Evolutionary conservation across 2,888 invertebrate species (phyloP), one percentile per base, ranked within the genome.

Genomic region (Eubasilissa splendida): DNA sequence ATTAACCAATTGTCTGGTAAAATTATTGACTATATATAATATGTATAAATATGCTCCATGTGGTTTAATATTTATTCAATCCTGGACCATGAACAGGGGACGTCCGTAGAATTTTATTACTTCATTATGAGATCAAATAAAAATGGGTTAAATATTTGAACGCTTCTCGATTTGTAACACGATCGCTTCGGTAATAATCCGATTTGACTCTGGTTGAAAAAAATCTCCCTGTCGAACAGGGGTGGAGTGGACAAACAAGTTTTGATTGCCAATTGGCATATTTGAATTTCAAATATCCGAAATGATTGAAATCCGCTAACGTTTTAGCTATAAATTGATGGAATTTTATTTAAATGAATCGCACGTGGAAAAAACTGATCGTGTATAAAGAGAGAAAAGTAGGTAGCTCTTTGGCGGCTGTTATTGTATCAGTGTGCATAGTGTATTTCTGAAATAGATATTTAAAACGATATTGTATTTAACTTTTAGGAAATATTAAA

Each of bases 121-220:
- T 77, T 81, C 79, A 83, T 83, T 81, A 66, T 53, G 54, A 54
- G 59, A 59, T 60, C 73, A 80, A 80, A 80, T 78, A 83, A 80
- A 81, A 80, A 80, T 76, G 78, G 82, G 82, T 80, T 80, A 80
- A 81, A 81, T 81, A 76, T 80, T 81, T 80, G 83, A 58, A 70
- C 80, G 73, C 52, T 54, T 71, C 76, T 79, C 80, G 80, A 80
- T 82, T 80, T 77, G 82, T 80, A 80, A 80, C 52, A 22, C 74
- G 80, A 82, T 82, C 82, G 31, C 58, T 60, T 42, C 31, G 50
- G n/a, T 22, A 22, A 58, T 22, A 33, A 73, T 12, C 71, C 54
- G 56, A 54, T 71, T 54, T 33, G 31, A 22, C 56, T 33, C 12
- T 56, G 2, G 12, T 58, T 58, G n/a, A 58, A 42, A 68, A 68